Evolutionary conservation across 1,140 invertebrate genomes (phyloP).

Genomic region (Drosophila orena): DNA sequence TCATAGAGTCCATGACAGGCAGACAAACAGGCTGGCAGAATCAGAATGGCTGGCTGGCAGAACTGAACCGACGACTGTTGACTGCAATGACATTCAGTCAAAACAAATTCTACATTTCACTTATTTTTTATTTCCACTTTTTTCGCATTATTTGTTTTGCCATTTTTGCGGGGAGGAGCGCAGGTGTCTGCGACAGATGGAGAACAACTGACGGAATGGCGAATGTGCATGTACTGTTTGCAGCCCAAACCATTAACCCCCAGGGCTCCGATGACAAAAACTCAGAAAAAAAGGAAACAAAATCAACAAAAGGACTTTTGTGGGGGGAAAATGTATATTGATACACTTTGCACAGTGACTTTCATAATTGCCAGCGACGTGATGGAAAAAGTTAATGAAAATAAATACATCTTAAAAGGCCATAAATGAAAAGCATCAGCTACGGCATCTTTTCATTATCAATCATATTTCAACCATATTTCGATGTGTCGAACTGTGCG

Average conservation of each 20-base stretch:
- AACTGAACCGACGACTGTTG: slow-evolving; percentile 22
- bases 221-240: slow-evolving; percentile 23
- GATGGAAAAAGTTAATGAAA: too few species aligned
- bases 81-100: slow-evolving; percentile 65
- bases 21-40: slow-evolving; percentile 13
- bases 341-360: slow-evolving; percentile 28
- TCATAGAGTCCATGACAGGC: slow-evolving; percentile 28
- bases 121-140: slow-evolving; percentile 30
- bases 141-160: slow-evolving; percentile 35
- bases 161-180: slow-evolving; percentile 13
- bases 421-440: background rate
- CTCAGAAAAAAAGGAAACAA: slow-evolving; percentile 27
- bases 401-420: background rate
- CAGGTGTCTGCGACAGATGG: slow-evolving; percentile 59
- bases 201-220: slow-evolving; percentile 35
- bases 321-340: slow-evolving; percentile 32
- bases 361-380: slow-evolving; percentile 2
- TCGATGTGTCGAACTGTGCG: too few species aligned
- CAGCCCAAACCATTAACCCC: slow-evolving; percentile 2
- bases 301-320: slow-evolving; percentile 8
- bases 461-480: too few species aligned
- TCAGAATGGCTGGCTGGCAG: background rate
- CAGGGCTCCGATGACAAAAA: slow-evolving; percentile 24
- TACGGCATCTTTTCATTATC: too few species aligned
- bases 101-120: slow-evolving; percentile 53